phyloP scores from a whole-genome alignment of 1,140 invertebrate species.

The Drosophila pandora region DNA sequence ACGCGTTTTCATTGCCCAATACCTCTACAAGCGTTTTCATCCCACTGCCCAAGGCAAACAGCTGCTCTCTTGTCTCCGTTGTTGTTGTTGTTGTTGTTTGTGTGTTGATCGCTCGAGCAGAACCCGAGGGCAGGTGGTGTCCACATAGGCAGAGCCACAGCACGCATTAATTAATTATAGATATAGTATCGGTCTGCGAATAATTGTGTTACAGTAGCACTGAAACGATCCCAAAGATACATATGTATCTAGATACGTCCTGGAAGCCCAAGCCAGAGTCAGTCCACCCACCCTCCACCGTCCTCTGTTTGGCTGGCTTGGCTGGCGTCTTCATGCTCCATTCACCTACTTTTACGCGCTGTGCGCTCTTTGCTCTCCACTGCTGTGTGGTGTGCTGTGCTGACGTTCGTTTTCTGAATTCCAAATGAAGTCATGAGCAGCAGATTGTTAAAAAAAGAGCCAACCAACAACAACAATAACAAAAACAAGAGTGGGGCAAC shows the following conservation, averaged over 20 bases:
- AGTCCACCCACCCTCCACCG: background rate
- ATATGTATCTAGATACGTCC: no score
- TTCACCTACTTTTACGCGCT: conserved; percentile 82
- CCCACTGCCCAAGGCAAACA: conserved; percentile 64
- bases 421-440: conserved; percentile 80
- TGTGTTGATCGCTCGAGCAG: conserved; percentile 65
- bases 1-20: conserved; percentile 63
- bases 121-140: conserved; percentile 78
- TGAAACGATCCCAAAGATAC: conserved; percentile 11
- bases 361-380: conserved; percentile 63
- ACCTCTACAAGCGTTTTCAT: conserved; percentile 51
- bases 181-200: conserved; percentile 4
- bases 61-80: conserved; percentile 40
- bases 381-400: conserved; percentile 26
- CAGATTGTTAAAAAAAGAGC: conserved; percentile 54
- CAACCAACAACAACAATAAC: conserved; percentile 29
- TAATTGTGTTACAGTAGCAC: conserved; percentile 2
- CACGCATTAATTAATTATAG: conserved; percentile 27
- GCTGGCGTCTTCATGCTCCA: conserved; percentile 73
- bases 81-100: conserved; percentile 32
- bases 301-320: background rate
- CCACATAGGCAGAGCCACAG: conserved; percentile 49
- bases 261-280: no score
- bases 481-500: conserved; percentile 32
- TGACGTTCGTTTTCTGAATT: conserved; percentile 81